These are phyloP conservation scores for Bujurquina vittata DNA, from an alignment of 2,113 vertebrate species.

Conservation along the genomic window DNA sequence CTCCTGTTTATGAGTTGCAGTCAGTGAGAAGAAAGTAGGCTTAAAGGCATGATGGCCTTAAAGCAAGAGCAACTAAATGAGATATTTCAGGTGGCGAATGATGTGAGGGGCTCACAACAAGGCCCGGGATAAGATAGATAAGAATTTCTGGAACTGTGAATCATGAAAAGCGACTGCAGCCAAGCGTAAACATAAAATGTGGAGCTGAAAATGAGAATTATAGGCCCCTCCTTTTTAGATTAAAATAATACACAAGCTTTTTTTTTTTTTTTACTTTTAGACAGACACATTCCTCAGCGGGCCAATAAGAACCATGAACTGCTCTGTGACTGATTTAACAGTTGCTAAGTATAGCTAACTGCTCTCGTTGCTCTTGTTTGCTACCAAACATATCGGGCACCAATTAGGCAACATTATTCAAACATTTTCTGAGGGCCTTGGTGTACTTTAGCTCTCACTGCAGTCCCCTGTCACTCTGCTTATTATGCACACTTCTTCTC, in stretches of 20 bases:
- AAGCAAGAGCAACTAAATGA: too few relatives aligned
- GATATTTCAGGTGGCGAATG: not conserved
- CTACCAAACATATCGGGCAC: constrained; percentile 56
- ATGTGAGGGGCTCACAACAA: not conserved
- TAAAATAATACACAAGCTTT: not conserved
- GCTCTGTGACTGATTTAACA: constrained; percentile 32
- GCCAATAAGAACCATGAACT: not conserved
- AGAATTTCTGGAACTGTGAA: not conserved
- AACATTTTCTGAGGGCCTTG: constrained; percentile 48
- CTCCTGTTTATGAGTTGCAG: not conserved
- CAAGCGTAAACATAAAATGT: not conserved
- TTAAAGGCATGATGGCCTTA: not conserved
- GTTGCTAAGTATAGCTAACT: constrained; percentile 51
- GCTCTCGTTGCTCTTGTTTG: constrained; percentile 58
- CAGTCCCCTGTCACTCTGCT: constrained; percentile 55
- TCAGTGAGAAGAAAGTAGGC: not conserved
- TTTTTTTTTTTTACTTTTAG: not conserved
- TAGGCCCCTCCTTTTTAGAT: not conserved
- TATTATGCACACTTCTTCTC: constrained; percentile 49
- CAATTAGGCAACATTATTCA: constrained; percentile 67
- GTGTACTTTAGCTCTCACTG: constrained; percentile 36
- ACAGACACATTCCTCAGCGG: not conserved
- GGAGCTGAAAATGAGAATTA: not conserved
- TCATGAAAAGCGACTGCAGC: not conserved
- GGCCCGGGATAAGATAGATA: not conserved